Evolutionary conservation across 2,113 vertebrate genomes (phyloP).

Genomic region (Clupea harengus): DNA sequence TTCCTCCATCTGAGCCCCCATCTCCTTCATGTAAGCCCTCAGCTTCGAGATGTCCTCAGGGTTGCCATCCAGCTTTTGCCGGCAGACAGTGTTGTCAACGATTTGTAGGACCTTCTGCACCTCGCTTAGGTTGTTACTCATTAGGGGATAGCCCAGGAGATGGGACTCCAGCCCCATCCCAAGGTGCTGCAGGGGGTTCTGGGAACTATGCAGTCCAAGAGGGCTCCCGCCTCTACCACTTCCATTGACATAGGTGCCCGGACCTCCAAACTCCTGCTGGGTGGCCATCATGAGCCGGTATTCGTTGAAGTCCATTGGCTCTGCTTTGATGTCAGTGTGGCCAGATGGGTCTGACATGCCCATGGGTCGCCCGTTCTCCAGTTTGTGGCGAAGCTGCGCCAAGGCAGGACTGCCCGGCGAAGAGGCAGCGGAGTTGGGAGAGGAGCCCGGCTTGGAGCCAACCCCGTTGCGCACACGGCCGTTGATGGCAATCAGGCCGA

Average conservation of each 20-base stretch:
- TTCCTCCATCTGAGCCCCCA: conserved; percentile 86
- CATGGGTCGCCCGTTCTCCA: conserved; percentile 88
- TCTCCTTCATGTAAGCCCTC: conserved; percentile 92
- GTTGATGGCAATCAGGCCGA: conserved; percentile 87
- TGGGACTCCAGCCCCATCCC: conserved; percentile 85
- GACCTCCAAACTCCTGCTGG: conserved; percentile 79
- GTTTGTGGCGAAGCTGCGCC: conserved; percentile 88
- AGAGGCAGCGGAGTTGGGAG: conserved; percentile 90
- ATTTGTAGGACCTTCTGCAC: conserved; percentile 96
- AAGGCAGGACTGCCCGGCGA: conserved; percentile 92
- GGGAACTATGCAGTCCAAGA: conserved; percentile 82
- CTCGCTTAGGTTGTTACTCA: conserved; percentile 86
- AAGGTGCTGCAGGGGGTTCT: conserved; percentile 90
- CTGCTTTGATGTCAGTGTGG: conserved; percentile 88
- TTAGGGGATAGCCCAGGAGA: conserved; percentile 77
- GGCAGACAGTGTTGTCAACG: conserved; percentile 91
- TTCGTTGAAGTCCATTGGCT: conserved; percentile 92
- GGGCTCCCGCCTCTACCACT: conserved; percentile 84
- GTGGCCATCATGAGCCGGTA: conserved; percentile 87
- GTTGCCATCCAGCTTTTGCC: conserved; percentile 91
- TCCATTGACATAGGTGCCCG: conserved; percentile 85
- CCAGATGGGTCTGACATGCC: conserved; percentile 81
- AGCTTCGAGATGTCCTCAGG: conserved; percentile 89
- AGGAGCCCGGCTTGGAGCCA: conserved; percentile 87
- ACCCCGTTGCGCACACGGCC: conserved; percentile 82